Evolutionary conservation across 2,113 vertebrate species (phyloP), one percentile per base, ranked within the genome.

Genomic region (Macrotis lagotis): DNA sequence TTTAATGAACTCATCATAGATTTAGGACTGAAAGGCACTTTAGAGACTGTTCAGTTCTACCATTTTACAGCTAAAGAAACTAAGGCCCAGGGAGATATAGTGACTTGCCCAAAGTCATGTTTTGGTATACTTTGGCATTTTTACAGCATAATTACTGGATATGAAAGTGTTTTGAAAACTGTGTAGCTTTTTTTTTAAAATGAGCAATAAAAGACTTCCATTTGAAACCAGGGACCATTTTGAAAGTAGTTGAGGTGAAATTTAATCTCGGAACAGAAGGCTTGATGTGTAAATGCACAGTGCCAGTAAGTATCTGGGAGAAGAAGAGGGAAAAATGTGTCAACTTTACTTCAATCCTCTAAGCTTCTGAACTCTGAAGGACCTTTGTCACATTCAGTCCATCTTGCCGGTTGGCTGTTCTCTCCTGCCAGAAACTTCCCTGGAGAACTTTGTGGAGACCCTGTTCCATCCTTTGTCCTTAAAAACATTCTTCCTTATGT

Each of bases 321-420:
- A 83, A 55, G 25, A 28, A 8, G n/a, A 83, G n/a, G 19, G 6
- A 44, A 19, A 44, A 83, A 44, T 44, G 16, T 3, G 5, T 5
- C 19, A 22, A 44, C n/a, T 44, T 83, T 44, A 22, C 37, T 74
- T 74, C 37, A 24, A 24, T 83, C n/a, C 66, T 83, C 37, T 44
- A 19, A 22, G n/a, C 16, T 83, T 83, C 8, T 24, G 66, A 19
- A 19, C 66, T 44, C 66, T 7, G 22, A 8, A 83, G 19, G 66
- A 2, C n/a, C 2, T n/a, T 7, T 0, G 5, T 24, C 19, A 24
- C 0, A 3, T 22, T 19, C 7, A 19, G n/a, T 24, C 6, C 66
- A 74, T 74, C n/a, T 24, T 83, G 55, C 28, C 28, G 37, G 28
- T 37, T 66, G 26, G 9, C 28, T 9, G 11, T 74, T 74, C 66